phyloP scores from a whole-genome alignment of 1,140 invertebrate species.

The Drosophila jambulina region DNA sequence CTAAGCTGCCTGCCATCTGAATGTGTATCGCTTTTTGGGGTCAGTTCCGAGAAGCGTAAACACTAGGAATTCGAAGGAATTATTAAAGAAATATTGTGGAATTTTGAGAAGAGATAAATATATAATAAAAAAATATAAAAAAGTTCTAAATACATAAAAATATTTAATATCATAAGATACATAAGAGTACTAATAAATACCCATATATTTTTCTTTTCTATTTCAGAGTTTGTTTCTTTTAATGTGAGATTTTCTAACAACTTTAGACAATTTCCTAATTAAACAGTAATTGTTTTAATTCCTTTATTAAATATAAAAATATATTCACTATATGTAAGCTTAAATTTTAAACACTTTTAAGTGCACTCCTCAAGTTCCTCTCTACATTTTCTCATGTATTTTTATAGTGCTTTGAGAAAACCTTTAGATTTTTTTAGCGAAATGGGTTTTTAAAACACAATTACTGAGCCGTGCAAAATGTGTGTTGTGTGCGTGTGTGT shows the following conservation, averaged over 20 bases:
- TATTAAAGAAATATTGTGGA: not conserved
- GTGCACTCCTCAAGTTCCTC: not conserved
- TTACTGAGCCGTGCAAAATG: conserved; percentile 10
- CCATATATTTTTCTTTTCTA: no score
- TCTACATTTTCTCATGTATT: not conserved
- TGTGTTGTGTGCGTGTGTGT: not conserved
- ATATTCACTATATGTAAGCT: not conserved
- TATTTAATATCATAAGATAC: no score
- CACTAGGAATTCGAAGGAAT: not conserved
- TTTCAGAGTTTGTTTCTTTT: not conserved
- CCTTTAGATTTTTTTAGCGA: conserved; percentile 1
- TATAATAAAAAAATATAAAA: no score
- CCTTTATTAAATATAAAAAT: no score
- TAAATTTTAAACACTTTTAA: not conserved
- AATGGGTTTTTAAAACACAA: conserved; percentile 38
- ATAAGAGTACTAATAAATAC: no score
- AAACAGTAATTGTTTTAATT: not conserved
- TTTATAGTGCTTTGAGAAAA: not conserved
- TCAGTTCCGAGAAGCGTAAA: conserved; percentile 13
- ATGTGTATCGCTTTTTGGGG: conserved; percentile 41
- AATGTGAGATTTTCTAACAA: not conserved
- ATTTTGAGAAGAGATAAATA: no score
- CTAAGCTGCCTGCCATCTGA: conserved; percentile 73
- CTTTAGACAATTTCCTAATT: not conserved
- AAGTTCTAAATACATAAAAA: no score